Evolutionary conservation across 2,888 invertebrate species (phyloP).

Genomic region (Chrysolina americana): DNA sequence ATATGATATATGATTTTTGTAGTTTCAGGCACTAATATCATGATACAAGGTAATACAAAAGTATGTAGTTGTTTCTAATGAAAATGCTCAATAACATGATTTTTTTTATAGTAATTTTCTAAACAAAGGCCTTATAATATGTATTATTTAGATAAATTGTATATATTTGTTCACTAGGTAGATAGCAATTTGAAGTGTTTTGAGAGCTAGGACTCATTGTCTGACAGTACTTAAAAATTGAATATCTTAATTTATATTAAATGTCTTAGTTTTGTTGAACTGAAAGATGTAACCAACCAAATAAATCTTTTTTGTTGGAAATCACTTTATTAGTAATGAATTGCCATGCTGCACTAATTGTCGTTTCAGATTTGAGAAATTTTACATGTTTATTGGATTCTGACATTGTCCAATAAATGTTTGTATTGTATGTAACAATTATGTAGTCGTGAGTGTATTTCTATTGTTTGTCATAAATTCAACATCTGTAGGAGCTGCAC

Average conservation of each 20-base stretch:
- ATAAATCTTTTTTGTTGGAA: neutral
- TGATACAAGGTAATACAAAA: slow-evolving; percentile 43
- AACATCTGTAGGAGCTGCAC: too few relatives aligned
- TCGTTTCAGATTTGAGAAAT: neutral
- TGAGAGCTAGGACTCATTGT: neutral
- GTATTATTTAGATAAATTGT: slow-evolving; percentile 24
- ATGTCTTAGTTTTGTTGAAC: neutral
- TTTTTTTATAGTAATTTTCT: slow-evolving; percentile 36
- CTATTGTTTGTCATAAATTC: too few relatives aligned
- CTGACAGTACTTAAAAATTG: neutral
- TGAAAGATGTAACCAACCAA: too few relatives aligned
- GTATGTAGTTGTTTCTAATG: slow-evolving; percentile 35
- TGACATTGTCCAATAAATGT: too few relatives aligned
- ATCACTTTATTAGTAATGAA: neutral
- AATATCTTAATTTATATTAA: neutral
- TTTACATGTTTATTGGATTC: too few relatives aligned
- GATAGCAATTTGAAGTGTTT: neutral
- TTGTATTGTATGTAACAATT: too few relatives aligned
- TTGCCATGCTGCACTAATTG: slow-evolving; percentile 11
- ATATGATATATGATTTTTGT: slow-evolving; percentile 31
- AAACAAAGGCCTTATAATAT: slow-evolving; percentile 27
- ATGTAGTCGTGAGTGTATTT: too few relatives aligned
- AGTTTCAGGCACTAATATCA: slow-evolving; percentile 37
- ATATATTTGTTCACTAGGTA: neutral
- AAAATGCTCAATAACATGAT: slow-evolving; percentile 50